Percentiles rank a stretch among this genome's conserved stretches.
Conservation (phyloP, 2,797 vertebrate species). For the Zalophus californianus region DNA sequence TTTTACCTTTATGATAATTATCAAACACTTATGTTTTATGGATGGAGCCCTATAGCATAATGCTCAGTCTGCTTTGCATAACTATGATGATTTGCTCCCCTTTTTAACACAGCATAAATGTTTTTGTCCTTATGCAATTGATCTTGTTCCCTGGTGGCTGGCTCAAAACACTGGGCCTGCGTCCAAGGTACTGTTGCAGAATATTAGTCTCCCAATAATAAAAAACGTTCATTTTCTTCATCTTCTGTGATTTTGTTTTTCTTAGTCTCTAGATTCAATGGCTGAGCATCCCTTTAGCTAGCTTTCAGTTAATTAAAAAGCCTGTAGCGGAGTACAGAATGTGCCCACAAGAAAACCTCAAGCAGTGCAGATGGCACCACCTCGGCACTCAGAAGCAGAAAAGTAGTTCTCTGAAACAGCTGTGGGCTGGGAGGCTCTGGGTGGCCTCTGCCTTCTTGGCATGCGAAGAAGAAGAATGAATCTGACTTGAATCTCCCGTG, state of each 20-base stretch:
- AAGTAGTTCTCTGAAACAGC: not conserved
- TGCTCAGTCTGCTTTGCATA: conserved; percentile 7
- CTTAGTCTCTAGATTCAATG: not conserved
- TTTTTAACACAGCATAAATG: conserved; percentile 24
- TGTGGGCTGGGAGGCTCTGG: conserved; percentile 11
- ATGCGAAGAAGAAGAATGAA: not conserved
- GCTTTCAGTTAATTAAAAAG: conserved; percentile 70
- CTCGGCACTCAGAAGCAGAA: conserved; percentile 46
- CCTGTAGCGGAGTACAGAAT: conserved; percentile 30
- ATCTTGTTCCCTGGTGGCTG: not conserved
- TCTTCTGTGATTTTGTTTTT: conserved; percentile 46
- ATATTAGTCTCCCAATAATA: not conserved
- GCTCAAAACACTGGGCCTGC: not conserved
- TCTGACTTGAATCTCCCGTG: not conserved
- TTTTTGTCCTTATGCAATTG: conserved; percentile 13
- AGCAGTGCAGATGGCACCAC: conserved; percentile 37
- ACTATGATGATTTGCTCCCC: not conserved
- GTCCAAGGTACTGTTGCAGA: not conserved
- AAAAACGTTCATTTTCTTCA: not conserved
- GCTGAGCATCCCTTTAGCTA: conserved; percentile 35
- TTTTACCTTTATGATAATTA: conserved; percentile 61
- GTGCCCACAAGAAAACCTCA: conserved; percentile 60
- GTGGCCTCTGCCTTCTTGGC: conserved; percentile 59
- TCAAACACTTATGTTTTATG: conserved; percentile 36
- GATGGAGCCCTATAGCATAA: conserved; percentile 13